Evolutionary conservation across 53 echinoderm and acorn worm species (phyloP).

Genomic region (Mesocentrotus franciscanus): DNA sequence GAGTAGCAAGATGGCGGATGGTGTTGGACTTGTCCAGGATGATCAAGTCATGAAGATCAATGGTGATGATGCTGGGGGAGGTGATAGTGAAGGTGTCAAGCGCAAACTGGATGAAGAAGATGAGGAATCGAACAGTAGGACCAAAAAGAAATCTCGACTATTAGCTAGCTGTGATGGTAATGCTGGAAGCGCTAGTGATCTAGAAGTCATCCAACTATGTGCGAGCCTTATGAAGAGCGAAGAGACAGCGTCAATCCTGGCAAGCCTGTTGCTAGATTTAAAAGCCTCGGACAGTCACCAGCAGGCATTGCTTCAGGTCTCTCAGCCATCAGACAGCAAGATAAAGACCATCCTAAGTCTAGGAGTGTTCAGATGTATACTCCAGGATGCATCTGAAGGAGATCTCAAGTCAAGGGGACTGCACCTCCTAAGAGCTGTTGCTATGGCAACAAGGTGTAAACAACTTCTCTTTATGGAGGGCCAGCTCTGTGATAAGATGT

Average conservation of each 20-base stretch:
- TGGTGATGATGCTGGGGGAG: not conserved
- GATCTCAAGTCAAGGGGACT: not conserved
- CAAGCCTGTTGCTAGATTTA: slow-evolving; percentile 42
- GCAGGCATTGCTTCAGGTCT: not conserved
- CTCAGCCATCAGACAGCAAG: not conserved
- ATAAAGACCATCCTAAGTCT: slow-evolving; percentile 16
- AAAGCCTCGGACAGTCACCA: not conserved
- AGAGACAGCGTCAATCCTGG: slow-evolving; percentile 7
- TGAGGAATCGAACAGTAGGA: not conserved
- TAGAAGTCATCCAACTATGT: not conserved
- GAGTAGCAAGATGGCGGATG: not conserved
- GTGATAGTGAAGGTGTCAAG: not conserved
- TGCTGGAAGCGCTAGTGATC: not conserved
- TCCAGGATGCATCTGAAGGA: not conserved
- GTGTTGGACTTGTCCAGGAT: not conserved
- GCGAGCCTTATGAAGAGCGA: slow-evolving; percentile 16
- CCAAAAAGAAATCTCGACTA: not conserved
- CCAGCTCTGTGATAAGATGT: not conserved
- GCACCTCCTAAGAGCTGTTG: slow-evolving; percentile 30
- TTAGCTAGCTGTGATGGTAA: not conserved
- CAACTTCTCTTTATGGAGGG: not conserved
- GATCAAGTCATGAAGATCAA: not conserved
- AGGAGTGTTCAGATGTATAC: slow-evolving; percentile 54
- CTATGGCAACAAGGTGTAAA: slow-evolving; percentile 52
- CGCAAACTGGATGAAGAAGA: slow-evolving; percentile 23